Conservation (phyloP, 2,797 vertebrate genomes). For the Zalophus californianus region DNA sequence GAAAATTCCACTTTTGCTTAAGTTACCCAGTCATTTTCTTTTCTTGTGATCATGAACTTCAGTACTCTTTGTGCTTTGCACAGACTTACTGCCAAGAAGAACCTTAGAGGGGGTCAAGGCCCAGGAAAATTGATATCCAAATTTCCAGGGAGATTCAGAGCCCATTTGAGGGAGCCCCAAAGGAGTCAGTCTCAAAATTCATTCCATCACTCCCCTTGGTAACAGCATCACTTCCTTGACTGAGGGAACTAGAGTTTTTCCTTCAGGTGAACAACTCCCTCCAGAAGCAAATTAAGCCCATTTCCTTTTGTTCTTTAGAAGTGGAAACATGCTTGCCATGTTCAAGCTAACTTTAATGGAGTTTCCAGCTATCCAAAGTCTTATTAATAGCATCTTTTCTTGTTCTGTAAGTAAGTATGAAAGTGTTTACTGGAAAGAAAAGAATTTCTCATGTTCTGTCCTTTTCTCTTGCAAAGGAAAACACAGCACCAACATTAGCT, state of each 20-base stretch:
- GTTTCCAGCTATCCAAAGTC: not conserved
- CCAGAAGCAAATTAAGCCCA: not conserved
- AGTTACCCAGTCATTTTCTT: not conserved
- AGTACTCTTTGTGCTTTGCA: not conserved
- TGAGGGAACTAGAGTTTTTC: not conserved
- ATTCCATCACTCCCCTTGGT: not conserved
- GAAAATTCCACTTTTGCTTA: not conserved
- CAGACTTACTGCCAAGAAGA: not conserved
- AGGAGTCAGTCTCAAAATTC: not conserved
- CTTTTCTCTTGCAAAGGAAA: constrained; percentile 48
- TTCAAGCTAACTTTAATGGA: not conserved
- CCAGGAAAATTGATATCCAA: not conserved
- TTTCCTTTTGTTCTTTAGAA: not conserved
- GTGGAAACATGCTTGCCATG: not conserved
- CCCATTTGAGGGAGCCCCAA: not conserved
- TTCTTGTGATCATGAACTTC: not conserved
- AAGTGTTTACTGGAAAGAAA: not conserved
- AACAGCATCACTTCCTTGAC: not conserved
- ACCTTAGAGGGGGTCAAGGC: not conserved
- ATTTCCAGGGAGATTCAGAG: not conserved
- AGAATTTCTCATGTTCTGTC: not conserved
- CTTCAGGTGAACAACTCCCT: not conserved
- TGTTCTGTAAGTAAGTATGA: not conserved
- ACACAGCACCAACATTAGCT: not conserved
- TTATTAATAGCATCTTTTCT: not conserved